These are phyloP conservation scores for Smittia sp. DNA, from an alignment of 2,888 invertebrate genomes.

Conservation along the genomic window DNA sequence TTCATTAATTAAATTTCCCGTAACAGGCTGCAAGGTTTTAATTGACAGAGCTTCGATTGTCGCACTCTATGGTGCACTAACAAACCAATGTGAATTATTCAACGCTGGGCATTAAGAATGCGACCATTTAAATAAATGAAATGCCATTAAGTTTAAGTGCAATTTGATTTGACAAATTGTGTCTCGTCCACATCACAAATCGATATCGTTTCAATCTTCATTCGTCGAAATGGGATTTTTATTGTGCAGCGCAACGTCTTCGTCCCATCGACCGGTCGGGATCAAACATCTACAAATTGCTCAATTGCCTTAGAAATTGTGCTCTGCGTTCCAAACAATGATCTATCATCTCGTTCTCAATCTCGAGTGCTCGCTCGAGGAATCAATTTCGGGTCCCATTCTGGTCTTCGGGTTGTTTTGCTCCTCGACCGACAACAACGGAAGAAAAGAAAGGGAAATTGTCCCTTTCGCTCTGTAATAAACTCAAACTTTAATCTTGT, in stretches of 20 bases:
- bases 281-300: slow-evolving; percentile 31
- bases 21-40: too few relatives aligned
- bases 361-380: background rate
- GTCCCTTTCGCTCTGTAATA: slow-evolving; percentile 9
- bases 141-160: slow-evolving; percentile 2
- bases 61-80: background rate
- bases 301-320: slow-evolving; percentile 25
- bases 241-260: slow-evolving; percentile 1
- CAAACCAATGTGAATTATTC: background rate
- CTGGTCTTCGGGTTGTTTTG: background rate
- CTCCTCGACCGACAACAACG: slow-evolving; percentile 4
- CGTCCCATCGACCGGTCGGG: background rate
- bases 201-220: slow-evolving; percentile 30
- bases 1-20: too few relatives aligned
- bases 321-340: slow-evolving; percentile 19
- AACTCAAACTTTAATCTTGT: slow-evolving; percentile 22
- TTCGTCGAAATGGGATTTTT: slow-evolving; percentile 12
- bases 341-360: slow-evolving; percentile 33
- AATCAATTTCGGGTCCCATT: slow-evolving; percentile 28
- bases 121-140: background rate
- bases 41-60: too few relatives aligned
- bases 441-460: background rate
- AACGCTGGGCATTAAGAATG: background rate
- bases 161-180: slow-evolving; percentile 29
- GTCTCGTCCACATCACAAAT: slow-evolving; percentile 9